phyloP scores from a whole-genome alignment of 2,113 vertebrate genomes.

The Phalacrocorax brasilianus region DNA sequence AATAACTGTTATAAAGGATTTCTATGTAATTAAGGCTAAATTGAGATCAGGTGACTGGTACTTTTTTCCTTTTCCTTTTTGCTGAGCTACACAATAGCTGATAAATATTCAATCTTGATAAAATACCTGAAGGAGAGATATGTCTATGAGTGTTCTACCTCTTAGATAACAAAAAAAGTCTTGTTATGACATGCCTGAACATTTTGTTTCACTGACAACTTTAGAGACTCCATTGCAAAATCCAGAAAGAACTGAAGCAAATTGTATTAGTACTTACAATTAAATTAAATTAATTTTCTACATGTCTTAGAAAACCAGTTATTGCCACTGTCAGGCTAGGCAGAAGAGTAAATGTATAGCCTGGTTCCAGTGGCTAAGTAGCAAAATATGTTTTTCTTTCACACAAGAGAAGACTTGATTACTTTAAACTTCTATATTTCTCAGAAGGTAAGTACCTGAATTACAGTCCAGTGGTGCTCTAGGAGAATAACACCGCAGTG shows the following conservation, averaged over 20 bases:
- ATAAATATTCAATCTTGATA: slow-evolving; percentile 18
- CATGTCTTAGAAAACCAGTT: not conserved
- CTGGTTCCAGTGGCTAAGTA: not conserved
- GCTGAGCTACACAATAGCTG: not conserved
- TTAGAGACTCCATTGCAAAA: not conserved
- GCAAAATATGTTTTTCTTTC: not conserved
- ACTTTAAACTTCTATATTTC: not conserved
- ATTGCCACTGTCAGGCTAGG: not conserved
- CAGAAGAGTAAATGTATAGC: not conserved
- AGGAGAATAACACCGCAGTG: not conserved
- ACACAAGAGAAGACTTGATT: not conserved
- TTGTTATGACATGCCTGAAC: not conserved
- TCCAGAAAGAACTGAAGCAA: not conserved
- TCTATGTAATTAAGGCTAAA: not conserved
- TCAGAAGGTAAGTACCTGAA: not conserved
- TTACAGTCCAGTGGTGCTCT: not conserved
- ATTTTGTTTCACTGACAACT: not conserved
- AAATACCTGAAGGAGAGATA: not conserved
- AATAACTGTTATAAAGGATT: not conserved
- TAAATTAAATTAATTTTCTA: not conserved
- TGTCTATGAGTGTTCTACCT: not conserved
- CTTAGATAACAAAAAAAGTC: not conserved
- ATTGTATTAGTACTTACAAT: not conserved
- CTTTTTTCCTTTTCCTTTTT: not conserved
- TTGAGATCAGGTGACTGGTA: not conserved